Percentiles rank a stretch among this genome's conserved stretches.
Evolutionary conservation across 35 echinoderm and acorn worm species (phyloP).

Genomic region (Acanthaster planci): DNA sequence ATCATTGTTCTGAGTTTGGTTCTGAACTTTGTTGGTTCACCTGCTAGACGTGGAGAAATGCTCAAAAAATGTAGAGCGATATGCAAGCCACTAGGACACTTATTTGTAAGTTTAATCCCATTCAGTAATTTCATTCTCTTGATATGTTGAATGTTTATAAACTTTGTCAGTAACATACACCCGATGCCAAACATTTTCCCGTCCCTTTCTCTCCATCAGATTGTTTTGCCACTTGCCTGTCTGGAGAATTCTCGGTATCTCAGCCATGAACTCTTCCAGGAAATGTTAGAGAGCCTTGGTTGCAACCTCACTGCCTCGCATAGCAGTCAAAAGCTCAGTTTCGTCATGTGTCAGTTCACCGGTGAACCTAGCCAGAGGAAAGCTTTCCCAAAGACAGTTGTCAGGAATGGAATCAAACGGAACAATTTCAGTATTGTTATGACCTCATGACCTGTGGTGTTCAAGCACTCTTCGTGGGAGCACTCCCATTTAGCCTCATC

Average conservation of each 20-base stretch:
- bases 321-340: conserved; percentile 76
- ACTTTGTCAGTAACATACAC: too few species aligned
- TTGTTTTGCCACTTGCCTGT: conserved; percentile 83
- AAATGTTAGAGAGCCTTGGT: conserved; percentile 71
- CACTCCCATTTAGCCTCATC: too few species aligned
- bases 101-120: conserved; percentile 94
- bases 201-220: conserved; percentile 23
- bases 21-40: conserved; percentile 92
- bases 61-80: conserved; percentile 59
- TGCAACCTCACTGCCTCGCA: conserved; percentile 61
- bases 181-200: too few species aligned
- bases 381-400: conserved; percentile 61
- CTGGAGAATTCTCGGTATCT: conserved; percentile 88
- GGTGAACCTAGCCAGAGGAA: conserved; percentile 16
- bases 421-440: conserved; percentile 88
- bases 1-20: conserved; percentile 93
- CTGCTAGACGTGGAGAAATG: conserved; percentile 76
- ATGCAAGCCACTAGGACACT: conserved; percentile 61
- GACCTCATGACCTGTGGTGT: conserved; percentile 7
- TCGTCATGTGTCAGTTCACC: conserved; percentile 71
- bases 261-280: conserved; percentile 49
- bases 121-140: too few species aligned
- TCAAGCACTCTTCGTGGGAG: too few species aligned
- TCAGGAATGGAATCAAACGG: conserved; percentile 64
- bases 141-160: too few species aligned